A percentile compares a stretch with the other conserved stretches of the same genome.
Conservation (phyloP, 2,113 vertebrate genomes). For the Zootoca vivipara region DNA sequence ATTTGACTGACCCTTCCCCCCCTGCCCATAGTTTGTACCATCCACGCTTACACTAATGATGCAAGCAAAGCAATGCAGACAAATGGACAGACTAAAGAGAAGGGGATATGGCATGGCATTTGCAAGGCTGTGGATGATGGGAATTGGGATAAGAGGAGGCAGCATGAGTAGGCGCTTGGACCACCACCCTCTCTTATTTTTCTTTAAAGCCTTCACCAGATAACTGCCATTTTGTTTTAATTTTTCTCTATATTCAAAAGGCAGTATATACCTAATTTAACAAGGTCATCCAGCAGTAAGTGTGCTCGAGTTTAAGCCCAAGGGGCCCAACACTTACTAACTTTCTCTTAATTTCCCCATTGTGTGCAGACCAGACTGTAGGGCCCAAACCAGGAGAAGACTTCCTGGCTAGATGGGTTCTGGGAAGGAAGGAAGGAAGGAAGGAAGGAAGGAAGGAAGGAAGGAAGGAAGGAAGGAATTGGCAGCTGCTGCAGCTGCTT, state of each 20-base stretch:
- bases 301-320: background rate
- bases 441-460: too few relatives aligned
- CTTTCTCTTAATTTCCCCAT: background rate
- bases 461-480: too few relatives aligned
- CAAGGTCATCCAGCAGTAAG: background rate
- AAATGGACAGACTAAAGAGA: background rate
- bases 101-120: background rate
- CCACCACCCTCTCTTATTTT: background rate
- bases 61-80: background rate
- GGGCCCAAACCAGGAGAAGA: background rate
- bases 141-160: background rate
- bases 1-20: background rate
- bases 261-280: background rate
- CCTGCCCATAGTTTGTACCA: background rate
- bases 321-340: background rate
- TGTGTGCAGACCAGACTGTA: background rate
- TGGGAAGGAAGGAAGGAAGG: background rate
- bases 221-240: background rate
- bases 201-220: background rate
- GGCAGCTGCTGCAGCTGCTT: too few relatives aligned
- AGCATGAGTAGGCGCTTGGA: background rate
- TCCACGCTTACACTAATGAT: background rate
- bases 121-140: background rate
- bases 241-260: background rate
- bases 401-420: background rate